Base-by-base conservation (phyloP, 1,140 invertebrate species). In the Heliothis virescens region DNA sequence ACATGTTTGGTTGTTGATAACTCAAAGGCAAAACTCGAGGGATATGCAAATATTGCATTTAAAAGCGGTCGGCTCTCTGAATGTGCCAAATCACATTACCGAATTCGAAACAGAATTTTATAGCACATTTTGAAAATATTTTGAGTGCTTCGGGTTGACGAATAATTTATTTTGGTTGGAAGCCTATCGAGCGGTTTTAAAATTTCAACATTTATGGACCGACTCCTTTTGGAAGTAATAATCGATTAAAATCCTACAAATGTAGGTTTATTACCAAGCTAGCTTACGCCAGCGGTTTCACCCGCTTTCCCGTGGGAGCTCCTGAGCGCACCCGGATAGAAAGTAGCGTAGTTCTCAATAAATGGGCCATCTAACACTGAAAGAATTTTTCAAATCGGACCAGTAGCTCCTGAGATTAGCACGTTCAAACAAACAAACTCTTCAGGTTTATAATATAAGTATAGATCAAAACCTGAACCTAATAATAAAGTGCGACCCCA, bases 31-130 rank as follows among this genome's bases (percentile, higher is more conserved):
- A 34, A 29, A 15, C 59, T 16, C 59, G 3, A 3, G 59, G 59
- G 21, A 62, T 62, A 62, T 62, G 59, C 59, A 47, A 63, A 63
- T 63, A 63, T 9, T 63, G 62, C 13, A 63, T 13, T 41, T 10
- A 29, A 63, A 63, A 16, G 29, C 62, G 7, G 9, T 26, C 10
- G 53, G 21, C 34, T 13, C 21, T 26, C 9, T 26, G 57, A 29
- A 60, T 29, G 21, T 60, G 57, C 13, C 55, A 60, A 60, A 29
- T 60, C 21, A 21, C 57, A 26, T 60, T 60, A 60, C 21, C 13
- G 57, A 26, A 60, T 26, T 60, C 21, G 29, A 60, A 60, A 26
- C 21, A 18, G 57, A 60, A 26, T 60, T 60, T 60, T 21, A 60
- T 60, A 29, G 26, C 2, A 29, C 13, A 26, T 26, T 41, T 29